These are phyloP conservation scores for Ia io DNA, from an alignment of 2,113 vertebrate genomes.

Conservation along the genomic window DNA sequence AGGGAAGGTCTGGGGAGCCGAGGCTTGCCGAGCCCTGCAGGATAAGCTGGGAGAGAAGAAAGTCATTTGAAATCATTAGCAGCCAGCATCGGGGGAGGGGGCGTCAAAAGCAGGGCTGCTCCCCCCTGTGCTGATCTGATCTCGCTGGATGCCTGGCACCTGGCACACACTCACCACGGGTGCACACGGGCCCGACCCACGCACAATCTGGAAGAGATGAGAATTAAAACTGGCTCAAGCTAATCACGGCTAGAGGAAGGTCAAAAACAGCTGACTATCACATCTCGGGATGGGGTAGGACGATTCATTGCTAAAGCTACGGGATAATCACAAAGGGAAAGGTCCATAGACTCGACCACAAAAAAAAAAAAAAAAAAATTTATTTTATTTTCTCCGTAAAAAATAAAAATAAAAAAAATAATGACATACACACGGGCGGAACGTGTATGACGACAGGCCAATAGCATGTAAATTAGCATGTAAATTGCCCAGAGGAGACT, in stretches of 20 bases:
- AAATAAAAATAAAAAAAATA: background rate
- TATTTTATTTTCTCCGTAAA: background rate
- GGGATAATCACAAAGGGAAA: background rate
- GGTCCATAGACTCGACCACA: background rate
- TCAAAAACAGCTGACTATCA: conserved; percentile 46
- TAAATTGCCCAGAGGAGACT: background rate
- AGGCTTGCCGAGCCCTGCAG: fast-evolving
- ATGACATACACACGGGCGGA: background rate
- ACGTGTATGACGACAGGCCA: background rate
- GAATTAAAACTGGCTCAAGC: conserved; percentile 34
- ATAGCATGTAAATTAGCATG: background rate
- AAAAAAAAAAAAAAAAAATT: background rate
- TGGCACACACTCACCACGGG: background rate
- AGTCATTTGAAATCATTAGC: background rate
- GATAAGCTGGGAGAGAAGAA: background rate
- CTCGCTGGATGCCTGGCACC: background rate
- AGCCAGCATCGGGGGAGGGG: background rate
- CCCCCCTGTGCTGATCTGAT: background rate
- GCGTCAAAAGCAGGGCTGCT: background rate
- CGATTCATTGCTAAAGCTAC: background rate
- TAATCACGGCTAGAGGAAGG: conserved; percentile 47
- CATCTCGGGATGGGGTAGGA: background rate
- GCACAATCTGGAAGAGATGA: background rate
- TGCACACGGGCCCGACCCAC: background rate
- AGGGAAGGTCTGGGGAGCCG: background rate